These are phyloP conservation scores for Mycetomoellerius zeteki DNA, from an alignment of 1,140 invertebrate species.

Conservation along the genomic window DNA sequence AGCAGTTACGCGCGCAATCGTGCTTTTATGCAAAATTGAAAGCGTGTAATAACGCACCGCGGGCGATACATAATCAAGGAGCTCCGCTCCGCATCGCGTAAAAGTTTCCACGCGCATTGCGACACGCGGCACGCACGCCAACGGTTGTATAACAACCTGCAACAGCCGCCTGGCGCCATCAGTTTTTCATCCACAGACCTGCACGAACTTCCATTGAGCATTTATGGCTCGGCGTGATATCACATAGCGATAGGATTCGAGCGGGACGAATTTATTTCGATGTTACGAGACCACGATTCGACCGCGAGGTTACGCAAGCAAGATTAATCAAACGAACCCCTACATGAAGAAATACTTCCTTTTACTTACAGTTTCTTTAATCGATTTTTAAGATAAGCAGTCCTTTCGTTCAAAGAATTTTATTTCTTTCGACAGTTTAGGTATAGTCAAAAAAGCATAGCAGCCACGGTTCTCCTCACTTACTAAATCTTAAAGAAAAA, in stretches of 20 bases:
- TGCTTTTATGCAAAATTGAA: constrained; percentile 66
- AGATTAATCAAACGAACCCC: neutral
- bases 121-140: constrained; percentile 49
- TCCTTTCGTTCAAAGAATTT: neutral
- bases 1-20: constrained; percentile 64
- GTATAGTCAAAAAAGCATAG: too few species aligned
- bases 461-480: too few species aligned
- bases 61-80: constrained; percentile 72
- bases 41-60: constrained; percentile 70
- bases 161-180: constrained; percentile 78
- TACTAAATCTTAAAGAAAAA: too few species aligned
- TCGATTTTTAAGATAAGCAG: neutral
- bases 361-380: neutral
- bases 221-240: constrained; percentile 66
- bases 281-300: neutral
- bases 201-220: constrained; percentile 44
- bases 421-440: neutral
- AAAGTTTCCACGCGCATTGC: constrained; percentile 46
- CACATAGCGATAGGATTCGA: constrained; percentile 58
- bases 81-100: constrained; percentile 9
- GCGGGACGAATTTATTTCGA: constrained; percentile 68
- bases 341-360: neutral
- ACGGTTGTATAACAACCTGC: constrained; percentile 75
- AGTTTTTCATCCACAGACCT: constrained; percentile 67
- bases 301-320: constrained; percentile 10